These are phyloP conservation scores for Synanceia verrucosa DNA, from an alignment of 2,797 vertebrate genomes.

Conservation along the genomic window DNA sequence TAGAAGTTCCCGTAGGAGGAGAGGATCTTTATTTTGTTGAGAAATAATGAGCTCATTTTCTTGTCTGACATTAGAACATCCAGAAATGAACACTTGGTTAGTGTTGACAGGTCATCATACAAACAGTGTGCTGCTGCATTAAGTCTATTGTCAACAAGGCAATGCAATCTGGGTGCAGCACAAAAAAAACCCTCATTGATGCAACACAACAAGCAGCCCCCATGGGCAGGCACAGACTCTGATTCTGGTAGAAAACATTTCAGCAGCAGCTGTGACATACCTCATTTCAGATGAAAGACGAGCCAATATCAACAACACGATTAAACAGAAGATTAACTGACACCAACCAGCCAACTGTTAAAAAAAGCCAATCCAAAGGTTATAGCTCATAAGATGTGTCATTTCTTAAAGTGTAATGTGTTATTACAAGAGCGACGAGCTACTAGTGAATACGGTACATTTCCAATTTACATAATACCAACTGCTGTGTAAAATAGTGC, in stretches of 20 bases:
- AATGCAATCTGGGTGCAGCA: constrained; percentile 54
- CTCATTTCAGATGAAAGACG: constrained; percentile 73
- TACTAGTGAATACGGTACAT: constrained; percentile 41
- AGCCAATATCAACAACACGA: constrained; percentile 72
- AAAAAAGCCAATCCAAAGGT: constrained; percentile 45
- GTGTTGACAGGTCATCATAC: constrained; percentile 66
- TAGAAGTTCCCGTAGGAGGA: constrained; percentile 53
- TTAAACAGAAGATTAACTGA: constrained; percentile 76
- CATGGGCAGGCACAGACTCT: constrained; percentile 36
- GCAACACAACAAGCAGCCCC: constrained; percentile 59
- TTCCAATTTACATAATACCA: constrained; percentile 54
- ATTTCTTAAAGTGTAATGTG: constrained; percentile 49
- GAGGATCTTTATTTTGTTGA: constrained; percentile 49
- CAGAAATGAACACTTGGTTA: constrained; percentile 50
- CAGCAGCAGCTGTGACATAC: constrained; percentile 66
- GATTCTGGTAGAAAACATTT: constrained; percentile 58
- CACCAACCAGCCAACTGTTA: constrained; percentile 52
- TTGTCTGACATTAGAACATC: constrained; percentile 59
- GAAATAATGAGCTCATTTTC: constrained; percentile 72
- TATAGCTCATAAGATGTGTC: constrained; percentile 52
- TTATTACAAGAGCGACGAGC: constrained; percentile 63
- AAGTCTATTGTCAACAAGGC: constrained; percentile 60
- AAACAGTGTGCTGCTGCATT: constrained; percentile 16
- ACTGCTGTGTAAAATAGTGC: constrained; percentile 49
- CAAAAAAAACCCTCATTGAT: constrained; percentile 52